Conservation (phyloP, 2,888 invertebrate genomes). For the Pyrochroa serraticornis region DNA sequence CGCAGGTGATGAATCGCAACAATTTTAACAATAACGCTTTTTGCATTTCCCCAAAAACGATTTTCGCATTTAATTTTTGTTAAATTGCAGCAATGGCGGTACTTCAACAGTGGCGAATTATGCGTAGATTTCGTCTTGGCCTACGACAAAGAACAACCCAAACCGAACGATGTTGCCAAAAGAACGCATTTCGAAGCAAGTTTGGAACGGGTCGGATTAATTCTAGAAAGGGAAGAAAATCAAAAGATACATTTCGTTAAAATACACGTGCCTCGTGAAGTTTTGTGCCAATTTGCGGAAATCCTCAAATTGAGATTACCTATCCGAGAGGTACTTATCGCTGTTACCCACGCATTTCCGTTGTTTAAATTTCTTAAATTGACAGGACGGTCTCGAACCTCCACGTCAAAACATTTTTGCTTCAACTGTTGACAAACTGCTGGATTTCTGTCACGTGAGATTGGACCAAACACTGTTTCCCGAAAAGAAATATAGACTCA, state of each 20-base stretch:
- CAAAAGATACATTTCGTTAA: conserved; percentile 73
- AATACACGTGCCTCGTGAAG: conserved; percentile 74
- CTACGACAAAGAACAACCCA: conserved; percentile 56
- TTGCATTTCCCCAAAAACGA: background rate
- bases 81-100: conserved; percentile 59
- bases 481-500: conserved; percentile 66
- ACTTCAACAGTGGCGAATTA: conserved; percentile 61
- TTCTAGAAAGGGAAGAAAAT: conserved; percentile 66
- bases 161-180: conserved; percentile 55
- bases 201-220: conserved; percentile 66
- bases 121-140: conserved; percentile 69
- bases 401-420: conserved; percentile 40
- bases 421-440: conserved; percentile 53
- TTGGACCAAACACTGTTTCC: conserved; percentile 68
- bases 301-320: conserved; percentile 79
- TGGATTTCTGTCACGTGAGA: conserved; percentile 61
- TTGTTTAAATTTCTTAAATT: conserved; percentile 14
- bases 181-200: conserved; percentile 67
- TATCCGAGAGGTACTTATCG: conserved; percentile 67
- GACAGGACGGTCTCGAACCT: conserved; percentile 38
- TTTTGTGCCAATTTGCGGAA: conserved; percentile 75
- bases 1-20: background rate
- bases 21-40: background rate
- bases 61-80: conserved; percentile 4
- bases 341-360: conserved; percentile 3